A percentile compares a stretch with the other conserved stretches of the same genome.
Conservation (phyloP, 2,888 invertebrate genomes). For the Tubulanus polymorphus region DNA sequence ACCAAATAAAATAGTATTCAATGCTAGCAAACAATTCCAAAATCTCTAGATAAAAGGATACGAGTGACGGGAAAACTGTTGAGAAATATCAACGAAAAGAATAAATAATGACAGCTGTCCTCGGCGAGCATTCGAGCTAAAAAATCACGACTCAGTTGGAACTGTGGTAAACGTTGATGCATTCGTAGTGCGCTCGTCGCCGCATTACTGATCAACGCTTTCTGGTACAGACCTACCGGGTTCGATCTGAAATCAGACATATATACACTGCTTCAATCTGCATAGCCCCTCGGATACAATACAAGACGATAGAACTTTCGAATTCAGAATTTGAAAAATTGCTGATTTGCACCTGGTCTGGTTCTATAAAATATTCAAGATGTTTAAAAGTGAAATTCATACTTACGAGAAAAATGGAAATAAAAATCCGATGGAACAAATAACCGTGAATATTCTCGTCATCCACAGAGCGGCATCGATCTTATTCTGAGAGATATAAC, state of each 20-base stretch:
- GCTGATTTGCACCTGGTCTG: too few species aligned
- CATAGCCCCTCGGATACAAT: too few species aligned
- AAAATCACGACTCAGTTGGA: slow-evolving; percentile 79
- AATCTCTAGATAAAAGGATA: too few species aligned
- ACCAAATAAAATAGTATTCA: too few species aligned
- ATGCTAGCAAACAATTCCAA: too few species aligned
- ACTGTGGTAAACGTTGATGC: slow-evolving; percentile 84
- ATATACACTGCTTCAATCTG: too few species aligned
- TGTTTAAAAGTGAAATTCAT: background rate
- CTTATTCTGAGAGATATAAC: too few species aligned
- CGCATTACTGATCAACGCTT: slow-evolving; percentile 86
- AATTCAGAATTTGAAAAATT: too few species aligned
- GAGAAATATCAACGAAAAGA: slow-evolving; percentile 92
- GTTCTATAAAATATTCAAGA: too few species aligned
- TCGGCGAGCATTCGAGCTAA: slow-evolving; percentile 71
- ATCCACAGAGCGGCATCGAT: slow-evolving; percentile 84
- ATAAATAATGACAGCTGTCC: slow-evolving; percentile 88
- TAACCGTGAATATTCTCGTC: slow-evolving; percentile 76
- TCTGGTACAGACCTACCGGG: slow-evolving; percentile 64
- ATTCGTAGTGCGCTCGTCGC: slow-evolving; percentile 91
- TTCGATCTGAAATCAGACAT: slow-evolving; percentile 62
- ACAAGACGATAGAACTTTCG: too few species aligned
- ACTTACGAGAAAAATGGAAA: slow-evolving; percentile 85
- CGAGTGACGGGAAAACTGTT: slow-evolving; percentile 82
- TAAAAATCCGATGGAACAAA: slow-evolving; percentile 79